Conservation (phyloP, 2,113 vertebrate genomes). For the Gyps fulvus region DNA sequence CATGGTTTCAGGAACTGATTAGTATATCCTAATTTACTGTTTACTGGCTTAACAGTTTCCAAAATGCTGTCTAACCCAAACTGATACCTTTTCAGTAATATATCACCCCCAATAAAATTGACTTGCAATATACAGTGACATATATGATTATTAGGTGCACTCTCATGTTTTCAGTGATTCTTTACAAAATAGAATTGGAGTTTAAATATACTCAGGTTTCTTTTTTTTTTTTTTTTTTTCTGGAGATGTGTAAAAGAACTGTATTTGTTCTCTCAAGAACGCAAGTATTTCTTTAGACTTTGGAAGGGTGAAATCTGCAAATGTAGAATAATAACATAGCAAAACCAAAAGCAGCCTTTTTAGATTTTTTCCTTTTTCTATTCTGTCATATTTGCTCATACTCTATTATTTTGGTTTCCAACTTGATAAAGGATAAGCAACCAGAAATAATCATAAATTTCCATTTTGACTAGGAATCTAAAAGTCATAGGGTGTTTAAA, state of each 20-base stretch:
- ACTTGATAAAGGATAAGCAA: background rate
- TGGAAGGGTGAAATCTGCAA: background rate
- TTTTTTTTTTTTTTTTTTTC: background rate
- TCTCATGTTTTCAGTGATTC: background rate
- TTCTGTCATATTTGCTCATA: background rate
- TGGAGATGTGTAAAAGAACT: background rate
- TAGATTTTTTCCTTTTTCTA: background rate
- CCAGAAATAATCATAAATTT: background rate
- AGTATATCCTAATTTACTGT: background rate
- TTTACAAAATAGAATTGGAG: background rate
- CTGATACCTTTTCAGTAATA: background rate
- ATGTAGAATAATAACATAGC: background rate
- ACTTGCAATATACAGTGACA: background rate
- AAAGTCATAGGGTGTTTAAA: background rate
- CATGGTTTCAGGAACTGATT: background rate
- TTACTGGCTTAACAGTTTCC: background rate
- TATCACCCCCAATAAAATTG: background rate
- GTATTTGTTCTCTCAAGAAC: background rate
- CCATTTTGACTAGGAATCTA: background rate
- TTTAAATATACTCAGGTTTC: background rate
- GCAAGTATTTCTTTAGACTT: background rate
- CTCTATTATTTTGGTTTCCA: background rate
- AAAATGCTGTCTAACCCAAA: background rate
- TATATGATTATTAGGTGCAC: background rate
- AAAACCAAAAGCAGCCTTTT: background rate